Evolutionary conservation across 92 coral and sea anemone genomes (phyloP).

Genomic region (Epizoanthus illoricatus): DNA sequence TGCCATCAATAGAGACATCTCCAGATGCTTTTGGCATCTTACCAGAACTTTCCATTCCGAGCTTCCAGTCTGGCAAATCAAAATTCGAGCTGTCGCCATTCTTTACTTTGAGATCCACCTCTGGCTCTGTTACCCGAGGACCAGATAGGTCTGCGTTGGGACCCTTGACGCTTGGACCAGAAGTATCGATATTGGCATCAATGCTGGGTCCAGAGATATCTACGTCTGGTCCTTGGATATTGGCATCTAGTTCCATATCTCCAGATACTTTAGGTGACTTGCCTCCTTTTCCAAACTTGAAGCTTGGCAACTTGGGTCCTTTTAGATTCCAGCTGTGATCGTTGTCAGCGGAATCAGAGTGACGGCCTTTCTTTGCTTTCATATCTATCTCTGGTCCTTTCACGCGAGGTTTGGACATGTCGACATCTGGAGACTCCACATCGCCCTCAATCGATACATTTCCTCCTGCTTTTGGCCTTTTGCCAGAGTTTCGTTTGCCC

Average conservation of each 20-base stretch:
- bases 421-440: not conserved
- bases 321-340: slow-evolving; percentile 15
- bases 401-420: not conserved
- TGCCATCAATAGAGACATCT: too few species aligned
- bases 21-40: not conserved
- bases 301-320: slow-evolving; percentile 5
- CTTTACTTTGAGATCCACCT: too few species aligned
- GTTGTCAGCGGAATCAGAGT: slow-evolving; percentile 13
- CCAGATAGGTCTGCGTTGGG: too few species aligned
- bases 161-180: too few species aligned
- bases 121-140: too few species aligned
- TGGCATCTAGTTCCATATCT: not conserved
- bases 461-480: not conserved
- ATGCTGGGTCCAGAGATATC: not conserved
- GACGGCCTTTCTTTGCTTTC: slow-evolving; percentile 2
- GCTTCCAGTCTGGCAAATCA: not conserved
- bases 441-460: not conserved
- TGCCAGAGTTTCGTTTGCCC: not conserved
- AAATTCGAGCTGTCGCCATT: not conserved
- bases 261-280: slow-evolving; percentile 18
- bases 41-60: not conserved
- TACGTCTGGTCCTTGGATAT: slow-evolving; percentile 6
- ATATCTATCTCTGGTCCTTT: slow-evolving; percentile 12
- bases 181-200: not conserved
- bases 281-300: not conserved